Evolutionary conservation across 2,113 vertebrate genomes (phyloP).

Genomic region (Columba livia): DNA sequence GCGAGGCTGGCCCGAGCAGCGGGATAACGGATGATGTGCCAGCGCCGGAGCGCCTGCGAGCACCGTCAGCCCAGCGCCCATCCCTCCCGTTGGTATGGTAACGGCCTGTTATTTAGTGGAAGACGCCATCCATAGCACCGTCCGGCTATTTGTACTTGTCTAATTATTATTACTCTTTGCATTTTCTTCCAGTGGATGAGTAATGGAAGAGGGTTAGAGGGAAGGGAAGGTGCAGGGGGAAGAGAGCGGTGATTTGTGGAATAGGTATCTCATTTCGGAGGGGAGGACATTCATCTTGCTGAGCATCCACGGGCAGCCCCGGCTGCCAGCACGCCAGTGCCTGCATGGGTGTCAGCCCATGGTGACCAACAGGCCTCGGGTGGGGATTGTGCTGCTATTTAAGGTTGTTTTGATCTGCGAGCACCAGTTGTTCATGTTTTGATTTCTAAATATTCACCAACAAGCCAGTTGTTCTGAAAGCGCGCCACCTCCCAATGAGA

Average conservation of each 20-base stretch:
- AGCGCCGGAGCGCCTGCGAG: conserved; percentile 44
- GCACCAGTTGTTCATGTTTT: not conserved
- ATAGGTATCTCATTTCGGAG: conserved; percentile 85
- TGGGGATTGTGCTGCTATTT: not conserved
- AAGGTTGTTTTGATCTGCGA: not conserved
- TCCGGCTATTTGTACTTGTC: conserved; percentile 91
- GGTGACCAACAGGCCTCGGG: not conserved
- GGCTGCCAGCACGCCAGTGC: fast-evolving
- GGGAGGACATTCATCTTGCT: conserved; percentile 87
- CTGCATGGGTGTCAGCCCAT: not conserved
- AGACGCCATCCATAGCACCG: conserved; percentile 75
- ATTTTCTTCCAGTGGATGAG: conserved; percentile 88
- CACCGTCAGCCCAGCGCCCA: conserved; percentile 48
- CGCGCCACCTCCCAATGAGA: fast-evolving
- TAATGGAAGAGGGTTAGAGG: conserved; percentile 82
- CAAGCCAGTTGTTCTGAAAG: not conserved
- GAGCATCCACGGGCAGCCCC: conserved; percentile 28
- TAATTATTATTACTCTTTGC: conserved; percentile 92
- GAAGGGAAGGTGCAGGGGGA: conserved; percentile 77
- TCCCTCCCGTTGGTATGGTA: conserved; percentile 80
- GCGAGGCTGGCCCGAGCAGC: not conserved
- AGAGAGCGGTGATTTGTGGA: conserved; percentile 87
- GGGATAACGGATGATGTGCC: conserved; percentile 71
- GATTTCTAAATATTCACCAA: not conserved
- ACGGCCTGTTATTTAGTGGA: conserved; percentile 81